Evolutionary conservation across 2,797 vertebrate genomes (phyloP).

Genomic region (Orientallactaga sibirica): DNA sequence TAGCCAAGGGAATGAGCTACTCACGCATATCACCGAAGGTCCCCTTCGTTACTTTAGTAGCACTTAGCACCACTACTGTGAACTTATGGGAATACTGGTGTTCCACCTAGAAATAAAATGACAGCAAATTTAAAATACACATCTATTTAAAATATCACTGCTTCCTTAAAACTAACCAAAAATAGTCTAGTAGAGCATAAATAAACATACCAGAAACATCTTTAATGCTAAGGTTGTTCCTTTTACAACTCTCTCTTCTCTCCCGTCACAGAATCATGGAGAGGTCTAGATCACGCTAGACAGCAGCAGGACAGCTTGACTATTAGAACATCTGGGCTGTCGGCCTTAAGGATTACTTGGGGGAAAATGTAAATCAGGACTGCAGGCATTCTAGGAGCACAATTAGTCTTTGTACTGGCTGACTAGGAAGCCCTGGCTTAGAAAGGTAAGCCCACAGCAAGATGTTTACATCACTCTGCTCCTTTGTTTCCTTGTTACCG

Average conservation of each 20-base stretch:
- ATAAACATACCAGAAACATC: constrained; percentile 86
- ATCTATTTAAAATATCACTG: constrained; percentile 49
- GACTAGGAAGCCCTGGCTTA: constrained; percentile 50
- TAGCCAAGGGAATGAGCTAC: constrained; percentile 83
- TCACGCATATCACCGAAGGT: constrained; percentile 96
- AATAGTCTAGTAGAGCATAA: constrained; percentile 62
- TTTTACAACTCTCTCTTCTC: constrained; percentile 46
- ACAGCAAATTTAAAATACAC: constrained; percentile 69
- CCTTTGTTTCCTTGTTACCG: constrained; percentile 42
- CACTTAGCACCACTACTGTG: constrained; percentile 92
- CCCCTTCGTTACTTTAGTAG: constrained; percentile 97
- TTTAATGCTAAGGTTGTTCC: constrained; percentile 72
- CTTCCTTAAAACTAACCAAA: constrained; percentile 58
- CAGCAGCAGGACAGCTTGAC: constrained; percentile 50
- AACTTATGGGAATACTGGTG: constrained; percentile 97
- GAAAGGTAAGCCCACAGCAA: constrained; percentile 19
- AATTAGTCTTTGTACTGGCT: constrained; percentile 60
- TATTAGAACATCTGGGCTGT: constrained; percentile 70
- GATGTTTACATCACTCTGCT: neutral
- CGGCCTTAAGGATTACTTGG: constrained; percentile 21
- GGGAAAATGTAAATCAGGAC: constrained; percentile 70
- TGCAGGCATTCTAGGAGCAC: neutral
- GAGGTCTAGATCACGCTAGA: constrained; percentile 71
- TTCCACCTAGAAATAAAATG: constrained; percentile 93
- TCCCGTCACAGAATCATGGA: constrained; percentile 68